These are phyloP conservation scores for Mesorhabditis sp. DNA, from an alignment of 2,888 invertebrate genomes.

Conservation along the genomic window DNA sequence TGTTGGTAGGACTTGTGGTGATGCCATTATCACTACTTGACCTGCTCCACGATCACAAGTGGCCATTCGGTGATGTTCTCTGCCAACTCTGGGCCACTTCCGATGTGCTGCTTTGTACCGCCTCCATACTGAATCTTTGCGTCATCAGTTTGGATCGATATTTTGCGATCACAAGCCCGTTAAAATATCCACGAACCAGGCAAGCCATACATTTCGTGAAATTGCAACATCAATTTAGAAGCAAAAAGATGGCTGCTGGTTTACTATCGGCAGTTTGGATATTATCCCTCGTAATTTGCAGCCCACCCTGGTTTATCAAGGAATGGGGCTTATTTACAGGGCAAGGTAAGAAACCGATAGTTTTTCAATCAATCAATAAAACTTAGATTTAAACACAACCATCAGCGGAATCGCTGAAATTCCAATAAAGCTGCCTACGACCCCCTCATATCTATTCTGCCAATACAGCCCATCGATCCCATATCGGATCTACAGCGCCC, in stretches of 20 bases:
- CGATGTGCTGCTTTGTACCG: slow-evolving; percentile 57
- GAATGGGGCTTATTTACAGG: slow-evolving; percentile 47
- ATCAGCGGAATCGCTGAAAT: background rate
- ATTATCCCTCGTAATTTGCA: slow-evolving; percentile 57
- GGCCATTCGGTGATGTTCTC: slow-evolving; percentile 51
- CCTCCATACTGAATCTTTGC: slow-evolving; percentile 57
- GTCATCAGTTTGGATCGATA: slow-evolving; percentile 59
- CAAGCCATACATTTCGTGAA: slow-evolving; percentile 10
- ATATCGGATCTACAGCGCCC: slow-evolving; percentile 61
- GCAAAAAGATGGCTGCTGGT: slow-evolving; percentile 53
- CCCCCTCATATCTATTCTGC: slow-evolving; percentile 37
- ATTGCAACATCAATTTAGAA: slow-evolving; percentile 31
- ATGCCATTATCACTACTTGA: slow-evolving; percentile 59
- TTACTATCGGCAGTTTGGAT: slow-evolving; percentile 58
- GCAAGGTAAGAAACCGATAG: slow-evolving; percentile 16
- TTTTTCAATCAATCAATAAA: background rate
- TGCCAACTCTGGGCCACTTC: slow-evolving; percentile 56
- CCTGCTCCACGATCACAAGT: slow-evolving; percentile 56
- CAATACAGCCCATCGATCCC: slow-evolving; percentile 53
- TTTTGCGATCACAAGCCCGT: slow-evolving; percentile 59
- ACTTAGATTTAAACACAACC: slow-evolving; percentile 11
- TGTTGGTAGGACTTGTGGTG: slow-evolving; percentile 58
- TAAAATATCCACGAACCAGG: slow-evolving; percentile 58
- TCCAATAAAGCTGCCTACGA: slow-evolving; percentile 5
- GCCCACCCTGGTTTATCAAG: slow-evolving; percentile 58